A percentile compares a stretch with the other conserved stretches of the same genome.
Conservation (phyloP, 2,113 vertebrate genomes). For the Chaetops frenatus region DNA sequence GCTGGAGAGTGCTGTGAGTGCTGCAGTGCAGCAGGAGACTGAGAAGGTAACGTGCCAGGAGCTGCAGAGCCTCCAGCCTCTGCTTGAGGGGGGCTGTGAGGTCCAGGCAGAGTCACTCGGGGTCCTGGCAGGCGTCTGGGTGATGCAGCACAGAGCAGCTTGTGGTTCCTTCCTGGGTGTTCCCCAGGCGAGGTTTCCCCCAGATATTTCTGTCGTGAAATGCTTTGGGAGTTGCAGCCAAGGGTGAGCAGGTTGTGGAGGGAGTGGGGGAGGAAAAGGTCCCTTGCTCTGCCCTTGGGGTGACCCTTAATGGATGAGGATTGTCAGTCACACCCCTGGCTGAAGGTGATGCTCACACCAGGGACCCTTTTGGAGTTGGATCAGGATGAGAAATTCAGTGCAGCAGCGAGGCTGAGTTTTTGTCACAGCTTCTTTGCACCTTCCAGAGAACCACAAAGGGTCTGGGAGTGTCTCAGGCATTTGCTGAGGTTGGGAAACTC, state of each 20-base stretch:
- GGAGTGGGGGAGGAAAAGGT: background rate
- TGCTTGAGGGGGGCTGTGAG: background rate
- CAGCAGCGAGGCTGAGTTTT: background rate
- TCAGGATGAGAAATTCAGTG: background rate
- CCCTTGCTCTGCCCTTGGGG: background rate
- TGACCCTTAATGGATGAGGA: background rate
- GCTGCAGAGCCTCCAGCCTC: background rate
- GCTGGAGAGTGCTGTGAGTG: conserved; percentile 79
- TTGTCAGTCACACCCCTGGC: background rate
- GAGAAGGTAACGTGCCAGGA: conserved; percentile 77
- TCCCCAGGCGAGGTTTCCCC: fast-evolving
- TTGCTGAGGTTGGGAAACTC: background rate
- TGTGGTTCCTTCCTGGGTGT: background rate
- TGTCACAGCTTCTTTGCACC: background rate
- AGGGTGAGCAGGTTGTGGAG: background rate
- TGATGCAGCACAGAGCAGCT: background rate
- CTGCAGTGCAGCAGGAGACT: conserved; percentile 86
- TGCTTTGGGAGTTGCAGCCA: background rate
- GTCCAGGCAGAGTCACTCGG: fast-evolving
- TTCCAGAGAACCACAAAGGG: background rate
- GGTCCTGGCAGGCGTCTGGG: background rate
- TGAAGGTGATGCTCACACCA: background rate
- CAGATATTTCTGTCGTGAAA: background rate
- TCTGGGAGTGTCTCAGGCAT: background rate
- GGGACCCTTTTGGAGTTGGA: too few relatives aligned